Percentiles rank a stretch among this genome's conserved stretches.
Conservation (phyloP, 2,888 invertebrate species). For the Isoperla grammatica region DNA sequence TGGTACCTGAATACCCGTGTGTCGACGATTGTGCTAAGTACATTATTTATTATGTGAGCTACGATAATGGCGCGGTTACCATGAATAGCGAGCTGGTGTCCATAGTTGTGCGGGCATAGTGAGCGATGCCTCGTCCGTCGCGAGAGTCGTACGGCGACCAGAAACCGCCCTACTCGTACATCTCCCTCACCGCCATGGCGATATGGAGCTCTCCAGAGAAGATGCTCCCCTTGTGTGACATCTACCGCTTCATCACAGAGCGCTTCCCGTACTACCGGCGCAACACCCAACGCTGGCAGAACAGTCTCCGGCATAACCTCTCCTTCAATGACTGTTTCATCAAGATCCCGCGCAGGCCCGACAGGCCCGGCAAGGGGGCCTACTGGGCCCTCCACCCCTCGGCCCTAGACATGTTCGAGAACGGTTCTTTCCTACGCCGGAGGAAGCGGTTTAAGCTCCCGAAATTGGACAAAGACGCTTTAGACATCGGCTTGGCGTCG, state of each 20-base stretch:
- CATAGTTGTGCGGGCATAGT: not conserved
- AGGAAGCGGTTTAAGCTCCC: conserved; percentile 79
- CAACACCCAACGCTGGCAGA: conserved; percentile 75
- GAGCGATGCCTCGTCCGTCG: conserved; percentile 86
- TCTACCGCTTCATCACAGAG: conserved; percentile 92
- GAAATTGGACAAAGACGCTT: conserved; percentile 59
- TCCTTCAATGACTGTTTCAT: conserved; percentile 97
- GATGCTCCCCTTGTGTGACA: conserved; percentile 74
- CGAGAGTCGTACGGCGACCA: conserved; percentile 97
- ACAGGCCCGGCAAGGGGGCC: conserved; percentile 77
- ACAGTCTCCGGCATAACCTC: conserved; percentile 80
- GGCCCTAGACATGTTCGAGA: conserved; percentile 80
- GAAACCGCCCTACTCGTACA: conserved; percentile 99
- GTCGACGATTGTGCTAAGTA: too few relatives aligned
- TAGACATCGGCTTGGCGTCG: conserved; percentile 39
- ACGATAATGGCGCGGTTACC: too few relatives aligned
- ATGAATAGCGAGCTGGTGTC: too few relatives aligned
- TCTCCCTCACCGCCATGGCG: conserved; percentile 98
- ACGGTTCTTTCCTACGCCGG: conserved; percentile 73
- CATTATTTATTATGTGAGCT: too few relatives aligned
- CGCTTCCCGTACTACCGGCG: conserved; percentile 79
- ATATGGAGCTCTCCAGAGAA: conserved; percentile 97
- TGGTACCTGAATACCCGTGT: too few relatives aligned
- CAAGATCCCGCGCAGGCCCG: conserved; percentile 75
- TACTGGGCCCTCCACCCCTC: conserved; percentile 79